Evolutionary conservation across 1,140 invertebrate genomes (phyloP).

Genomic region (Drosophila erecta): DNA sequence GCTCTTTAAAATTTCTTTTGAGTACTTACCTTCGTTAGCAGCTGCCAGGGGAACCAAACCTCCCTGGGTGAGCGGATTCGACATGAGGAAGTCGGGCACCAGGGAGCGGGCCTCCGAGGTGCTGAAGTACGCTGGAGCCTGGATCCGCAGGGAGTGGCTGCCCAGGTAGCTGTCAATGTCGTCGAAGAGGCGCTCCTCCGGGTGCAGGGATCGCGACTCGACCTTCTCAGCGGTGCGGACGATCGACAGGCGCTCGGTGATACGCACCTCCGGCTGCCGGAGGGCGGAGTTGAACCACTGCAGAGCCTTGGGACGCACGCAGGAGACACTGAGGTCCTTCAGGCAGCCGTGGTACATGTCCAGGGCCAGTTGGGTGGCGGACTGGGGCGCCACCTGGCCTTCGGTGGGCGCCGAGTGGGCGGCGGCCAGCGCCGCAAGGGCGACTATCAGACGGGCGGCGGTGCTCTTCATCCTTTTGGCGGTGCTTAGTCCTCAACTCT

Average conservation of each 20-base stretch:
- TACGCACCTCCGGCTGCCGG: constrained; percentile 88
- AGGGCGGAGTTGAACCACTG: constrained; percentile 89
- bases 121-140: constrained; percentile 87
- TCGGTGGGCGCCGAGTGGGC: constrained; percentile 48
- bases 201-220: constrained; percentile 35
- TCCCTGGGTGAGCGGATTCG: constrained; percentile 87
- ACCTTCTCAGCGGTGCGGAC: constrained; percentile 86
- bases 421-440: constrained; percentile 50
- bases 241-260: constrained; percentile 90
- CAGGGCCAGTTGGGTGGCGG: constrained; percentile 86
- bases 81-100: constrained; percentile 89
- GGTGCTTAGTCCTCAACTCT: constrained; percentile 10
- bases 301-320: constrained; percentile 91
- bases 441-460: constrained; percentile 51
- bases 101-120: constrained; percentile 86
- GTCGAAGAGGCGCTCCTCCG: constrained; percentile 86
- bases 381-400: constrained; percentile 47
- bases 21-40: constrained; percentile 86
- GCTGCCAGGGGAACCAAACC: constrained; percentile 88
- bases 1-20: too few relatives aligned
- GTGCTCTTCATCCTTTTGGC: constrained; percentile 65
- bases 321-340: constrained; percentile 87
- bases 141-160: constrained; percentile 88
- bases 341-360: constrained; percentile 88
- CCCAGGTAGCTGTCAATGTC: constrained; percentile 88